Percentiles rank a stretch among this genome's conserved stretches.
These are phyloP conservation scores for Dasypus novemcinctus DNA, from an alignment of 2,113 vertebrate genomes.

Conservation along the genomic window DNA sequence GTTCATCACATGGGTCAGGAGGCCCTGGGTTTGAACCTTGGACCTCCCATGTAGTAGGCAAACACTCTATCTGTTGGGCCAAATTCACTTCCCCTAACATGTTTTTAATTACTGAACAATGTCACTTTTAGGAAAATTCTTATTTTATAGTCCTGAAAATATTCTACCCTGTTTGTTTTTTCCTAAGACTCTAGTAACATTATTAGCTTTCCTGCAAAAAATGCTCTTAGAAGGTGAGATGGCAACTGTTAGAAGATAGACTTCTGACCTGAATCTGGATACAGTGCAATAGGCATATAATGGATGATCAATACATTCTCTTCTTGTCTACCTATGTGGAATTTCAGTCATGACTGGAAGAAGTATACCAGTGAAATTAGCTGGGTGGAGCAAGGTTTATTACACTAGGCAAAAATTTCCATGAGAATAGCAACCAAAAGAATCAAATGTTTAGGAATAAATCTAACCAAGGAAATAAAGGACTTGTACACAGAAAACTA, in stretches of 20 bases:
- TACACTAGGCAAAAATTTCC: neutral
- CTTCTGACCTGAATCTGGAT: neutral
- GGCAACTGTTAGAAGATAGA: neutral
- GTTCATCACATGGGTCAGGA: too few relatives aligned
- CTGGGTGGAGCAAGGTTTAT: neutral
- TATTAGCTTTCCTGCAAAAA: neutral
- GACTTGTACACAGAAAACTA: too few relatives aligned
- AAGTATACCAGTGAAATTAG: neutral
- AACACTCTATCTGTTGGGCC: too few relatives aligned
- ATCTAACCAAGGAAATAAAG: too few relatives aligned
- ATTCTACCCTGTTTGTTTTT: neutral
- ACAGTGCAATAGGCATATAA: neutral
- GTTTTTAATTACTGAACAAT: neutral
- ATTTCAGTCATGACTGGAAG: neutral
- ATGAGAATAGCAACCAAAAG: too few relatives aligned
- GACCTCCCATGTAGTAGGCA: too few relatives aligned
- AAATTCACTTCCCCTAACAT: too few relatives aligned
- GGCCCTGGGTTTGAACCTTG: too few relatives aligned
- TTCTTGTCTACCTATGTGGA: neutral
- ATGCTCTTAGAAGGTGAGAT: neutral
- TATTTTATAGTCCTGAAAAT: neutral
- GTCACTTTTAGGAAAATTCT: constrained; percentile 22
- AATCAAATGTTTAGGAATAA: too few relatives aligned
- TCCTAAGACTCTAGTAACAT: neutral
- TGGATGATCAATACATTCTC: too few relatives aligned